Base-by-base conservation (phyloP, 1,140 invertebrate species). In the Pogonomyrmex californicus region DNA sequence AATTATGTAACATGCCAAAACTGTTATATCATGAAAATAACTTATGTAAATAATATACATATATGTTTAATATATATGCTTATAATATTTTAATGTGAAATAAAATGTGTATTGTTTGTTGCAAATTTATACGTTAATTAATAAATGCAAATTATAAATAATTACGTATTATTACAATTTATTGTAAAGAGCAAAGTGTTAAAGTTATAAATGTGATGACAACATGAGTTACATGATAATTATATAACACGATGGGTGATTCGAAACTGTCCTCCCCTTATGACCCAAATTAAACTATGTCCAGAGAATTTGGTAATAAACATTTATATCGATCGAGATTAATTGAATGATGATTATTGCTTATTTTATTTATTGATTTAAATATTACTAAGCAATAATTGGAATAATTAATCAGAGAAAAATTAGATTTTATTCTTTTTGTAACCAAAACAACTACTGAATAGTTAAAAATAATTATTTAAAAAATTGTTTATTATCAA, bases 101-200 rank as follows among this genome's bases (percentile, higher is more conserved):
- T 17, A 17, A 6, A 63, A 17, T 38, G 0, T 23, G 23, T 23
- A 63, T 1, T 12, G 2, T 36, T 58, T 23, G 14, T 0, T 47
- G 2, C 49, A 38, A 63, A 78, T 78, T 23, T 58, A 17, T 44
- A 5, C 38, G 14, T 62, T 30, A 47, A 47, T 77, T 23, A 62
- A 44, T 9, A 36, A 33, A n/a, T 76, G 41, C 4, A 1, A 68
- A 68, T 68, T 23, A 47, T 38, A 23, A 30, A 12, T 44, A 76
- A 58, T 41, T 76, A 38, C 12, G 41, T 9, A 76, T 76, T 76
- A 62, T 44, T 30, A 38, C 36, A 77, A 44, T 44, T 77, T 62
- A 23, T 62, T 14, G 44, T 66, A 23, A n/a, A 66, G 66, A 1
- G 9, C 12, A n/a, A 77, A 30, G 17, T 6, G 5, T 63, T 78